These are phyloP conservation scores for Polypedilum pembai DNA, from an alignment of 1,140 invertebrate species.

Conservation along the genomic window DNA sequence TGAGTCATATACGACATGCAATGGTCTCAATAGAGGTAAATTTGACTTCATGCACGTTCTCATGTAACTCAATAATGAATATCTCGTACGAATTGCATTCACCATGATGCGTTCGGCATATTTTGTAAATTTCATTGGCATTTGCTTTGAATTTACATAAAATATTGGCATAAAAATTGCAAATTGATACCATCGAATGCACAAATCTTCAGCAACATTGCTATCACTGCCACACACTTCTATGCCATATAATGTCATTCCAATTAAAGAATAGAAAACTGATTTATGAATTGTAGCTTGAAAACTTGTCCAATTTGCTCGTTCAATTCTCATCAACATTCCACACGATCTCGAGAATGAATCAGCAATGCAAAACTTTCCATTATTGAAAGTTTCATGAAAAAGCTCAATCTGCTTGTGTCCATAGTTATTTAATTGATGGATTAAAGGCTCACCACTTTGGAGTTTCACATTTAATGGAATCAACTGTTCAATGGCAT, in stretches of 20 bases:
- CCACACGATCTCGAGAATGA: background rate
- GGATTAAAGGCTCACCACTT: background rate
- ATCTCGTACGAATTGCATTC: background rate
- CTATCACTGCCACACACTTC: background rate
- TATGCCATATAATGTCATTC: background rate
- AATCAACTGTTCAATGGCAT: background rate
- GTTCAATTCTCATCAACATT: background rate
- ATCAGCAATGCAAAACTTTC: constrained; percentile 14
- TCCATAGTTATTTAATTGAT: constrained; percentile 23
- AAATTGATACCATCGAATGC: constrained; percentile 23
- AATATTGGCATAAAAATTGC: constrained; percentile 19
- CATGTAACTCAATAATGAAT: background rate
- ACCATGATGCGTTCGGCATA: constrained; percentile 13
- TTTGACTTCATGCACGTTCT: background rate
- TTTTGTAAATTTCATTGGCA: constrained; percentile 7
- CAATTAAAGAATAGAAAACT: constrained; percentile 22
- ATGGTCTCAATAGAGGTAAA: constrained; percentile 7
- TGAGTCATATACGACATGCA: background rate
- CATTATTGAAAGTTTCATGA: constrained; percentile 15
- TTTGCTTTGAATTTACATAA: background rate
- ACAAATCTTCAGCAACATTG: background rate
- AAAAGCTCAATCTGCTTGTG: background rate
- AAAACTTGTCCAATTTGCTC: constrained; percentile 20
- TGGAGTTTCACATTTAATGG: background rate
- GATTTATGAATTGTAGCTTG: background rate